Evolutionary conservation across 2,888 invertebrate species (phyloP).

Genomic region (Euplexia lucipara): DNA sequence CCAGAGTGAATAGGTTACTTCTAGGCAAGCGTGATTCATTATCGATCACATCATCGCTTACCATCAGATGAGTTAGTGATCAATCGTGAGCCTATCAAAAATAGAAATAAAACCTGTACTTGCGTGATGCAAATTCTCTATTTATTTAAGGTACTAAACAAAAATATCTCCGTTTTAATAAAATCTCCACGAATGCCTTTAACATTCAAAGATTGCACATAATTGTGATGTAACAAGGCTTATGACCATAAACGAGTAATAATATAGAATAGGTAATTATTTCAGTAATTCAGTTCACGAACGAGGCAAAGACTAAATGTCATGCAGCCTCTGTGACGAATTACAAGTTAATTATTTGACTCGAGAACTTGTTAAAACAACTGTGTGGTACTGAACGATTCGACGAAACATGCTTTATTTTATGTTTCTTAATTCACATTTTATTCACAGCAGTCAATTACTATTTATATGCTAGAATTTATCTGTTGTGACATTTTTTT

Average conservation of each 20-base stretch:
- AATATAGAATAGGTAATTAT: conserved; percentile 52
- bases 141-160: background rate
- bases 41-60: no score
- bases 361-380: conserved; percentile 24
- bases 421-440: conserved; percentile 18
- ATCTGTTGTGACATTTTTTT: background rate
- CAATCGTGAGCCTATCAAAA: no score
- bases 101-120: no score
- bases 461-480: background rate
- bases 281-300: conserved; percentile 63
- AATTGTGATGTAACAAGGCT: conserved; percentile 43
- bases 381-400: conserved; percentile 1
- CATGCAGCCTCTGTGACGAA: conserved; percentile 50
- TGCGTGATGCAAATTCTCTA: background rate
- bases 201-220: conserved; percentile 47
- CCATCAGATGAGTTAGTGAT: no score
- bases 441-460: conserved; percentile 10
- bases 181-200: conserved; percentile 3
- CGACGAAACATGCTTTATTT: conserved; percentile 15
- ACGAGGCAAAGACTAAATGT: conserved; percentile 57
- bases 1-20: no score
- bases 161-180: background rate
- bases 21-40: no score
- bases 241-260: conserved; percentile 39
- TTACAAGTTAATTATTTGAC: conserved; percentile 45